These are phyloP conservation scores for Sialia sialis DNA, from an alignment of 2,113 vertebrate species.

Conservation along the genomic window DNA sequence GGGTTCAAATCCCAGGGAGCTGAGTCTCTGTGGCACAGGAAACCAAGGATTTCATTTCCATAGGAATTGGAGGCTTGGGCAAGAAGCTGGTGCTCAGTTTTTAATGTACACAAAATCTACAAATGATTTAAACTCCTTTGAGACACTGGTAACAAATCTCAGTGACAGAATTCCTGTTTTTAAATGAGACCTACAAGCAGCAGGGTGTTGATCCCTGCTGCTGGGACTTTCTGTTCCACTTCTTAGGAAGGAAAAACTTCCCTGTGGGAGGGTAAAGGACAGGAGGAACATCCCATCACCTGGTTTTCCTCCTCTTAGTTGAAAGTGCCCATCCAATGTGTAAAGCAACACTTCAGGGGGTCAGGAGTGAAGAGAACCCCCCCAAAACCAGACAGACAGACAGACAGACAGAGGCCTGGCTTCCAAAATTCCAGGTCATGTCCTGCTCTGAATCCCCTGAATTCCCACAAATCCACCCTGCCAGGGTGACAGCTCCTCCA, in stretches of 20 bases:
- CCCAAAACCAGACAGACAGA: background rate
- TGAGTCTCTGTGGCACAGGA: background rate
- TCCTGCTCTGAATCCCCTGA: background rate
- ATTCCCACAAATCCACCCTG: background rate
- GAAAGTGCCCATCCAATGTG: background rate
- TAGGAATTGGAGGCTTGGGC: fast-evolving
- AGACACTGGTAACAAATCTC: background rate
- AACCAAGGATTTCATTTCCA: background rate
- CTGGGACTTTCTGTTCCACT: background rate
- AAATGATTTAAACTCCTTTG: background rate
- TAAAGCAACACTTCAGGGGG: too few species aligned
- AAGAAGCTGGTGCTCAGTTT: background rate
- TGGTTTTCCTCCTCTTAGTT: fast-evolving
- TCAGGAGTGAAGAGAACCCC: fast-evolving
- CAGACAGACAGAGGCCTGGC: background rate
- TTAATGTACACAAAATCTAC: fast-evolving
- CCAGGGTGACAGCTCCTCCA: background rate
- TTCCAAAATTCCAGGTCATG: background rate
- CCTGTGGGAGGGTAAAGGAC: background rate
- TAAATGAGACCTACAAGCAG: background rate
- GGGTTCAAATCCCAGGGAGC: background rate
- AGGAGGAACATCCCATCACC: background rate
- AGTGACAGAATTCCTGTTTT: background rate
- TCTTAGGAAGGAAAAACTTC: background rate
- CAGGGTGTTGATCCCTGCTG: background rate